Evolutionary conservation across 2,797 vertebrate species (phyloP).

Genomic region (Poecilia velifera): DNA sequence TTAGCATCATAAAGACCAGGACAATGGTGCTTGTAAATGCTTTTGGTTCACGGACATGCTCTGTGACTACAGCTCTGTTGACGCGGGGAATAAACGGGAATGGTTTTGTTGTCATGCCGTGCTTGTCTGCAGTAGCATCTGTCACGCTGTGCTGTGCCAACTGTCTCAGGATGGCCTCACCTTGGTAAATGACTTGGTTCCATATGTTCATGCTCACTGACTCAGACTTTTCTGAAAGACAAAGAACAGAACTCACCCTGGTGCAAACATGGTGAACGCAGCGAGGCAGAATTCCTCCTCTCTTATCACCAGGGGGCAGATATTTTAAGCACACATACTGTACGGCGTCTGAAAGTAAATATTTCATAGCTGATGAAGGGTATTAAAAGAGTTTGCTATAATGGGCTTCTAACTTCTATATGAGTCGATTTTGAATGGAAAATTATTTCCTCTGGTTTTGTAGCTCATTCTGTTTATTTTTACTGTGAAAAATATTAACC

Average conservation of each 20-base stretch:
- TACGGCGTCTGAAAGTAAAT: slow-evolving; percentile 17
- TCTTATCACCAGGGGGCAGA: slow-evolving; percentile 12
- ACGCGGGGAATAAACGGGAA: slow-evolving; percentile 45
- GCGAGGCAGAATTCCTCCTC: slow-evolving; percentile 20
- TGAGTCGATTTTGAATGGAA: neutral
- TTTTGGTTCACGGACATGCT: slow-evolving; percentile 10
- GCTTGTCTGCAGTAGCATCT: slow-evolving; percentile 64
- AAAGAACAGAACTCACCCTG: slow-evolving; percentile 35
- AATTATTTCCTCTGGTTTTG: neutral
- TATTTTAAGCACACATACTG: slow-evolving; percentile 35
- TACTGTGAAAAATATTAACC: neutral
- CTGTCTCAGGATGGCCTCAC: slow-evolving; percentile 62
- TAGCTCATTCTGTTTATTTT: neutral
- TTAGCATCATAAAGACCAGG: neutral
- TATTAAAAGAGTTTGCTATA: slow-evolving; percentile 9
- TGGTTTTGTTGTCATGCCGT: slow-evolving; percentile 53
- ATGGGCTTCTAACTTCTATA: slow-evolving; percentile 13
- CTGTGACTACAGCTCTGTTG: slow-evolving; percentile 41
- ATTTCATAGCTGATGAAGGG: slow-evolving; percentile 7
- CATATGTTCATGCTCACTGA: slow-evolving; percentile 67
- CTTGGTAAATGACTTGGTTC: slow-evolving; percentile 63
- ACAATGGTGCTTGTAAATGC: slow-evolving; percentile 5
- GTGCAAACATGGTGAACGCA: slow-evolving; percentile 17
- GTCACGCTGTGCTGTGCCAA: slow-evolving; percentile 59
- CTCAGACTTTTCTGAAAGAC: slow-evolving; percentile 49